Percentiles rank a stretch among this genome's conserved stretches.
Conservation (phyloP, 1,140 invertebrate genomes). For the Drosophila trapezifrons region DNA sequence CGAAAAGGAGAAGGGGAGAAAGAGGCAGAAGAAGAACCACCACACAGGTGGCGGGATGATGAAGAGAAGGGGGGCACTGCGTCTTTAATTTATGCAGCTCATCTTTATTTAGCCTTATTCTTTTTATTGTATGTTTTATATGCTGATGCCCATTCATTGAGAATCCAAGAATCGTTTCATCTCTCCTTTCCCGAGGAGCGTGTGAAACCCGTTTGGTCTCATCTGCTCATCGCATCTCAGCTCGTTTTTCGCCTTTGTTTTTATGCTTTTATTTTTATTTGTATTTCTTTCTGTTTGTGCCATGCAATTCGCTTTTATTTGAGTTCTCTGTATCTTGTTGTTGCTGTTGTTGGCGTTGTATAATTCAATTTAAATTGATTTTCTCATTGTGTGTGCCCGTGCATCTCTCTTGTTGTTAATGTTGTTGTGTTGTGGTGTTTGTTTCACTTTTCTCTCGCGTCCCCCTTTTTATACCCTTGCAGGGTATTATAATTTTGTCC, state of each 20-base stretch:
- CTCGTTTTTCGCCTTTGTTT: conserved; percentile 13
- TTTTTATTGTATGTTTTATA: conserved; percentile 13
- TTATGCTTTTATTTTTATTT: conserved; percentile 22
- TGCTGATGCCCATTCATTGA: conserved; percentile 56
- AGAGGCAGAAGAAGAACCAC: conserved; percentile 1
- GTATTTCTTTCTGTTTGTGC: conserved; percentile 33
- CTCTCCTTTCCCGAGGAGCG: conserved; percentile 41
- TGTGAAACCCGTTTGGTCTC: conserved; percentile 59
- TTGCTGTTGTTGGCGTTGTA: conserved; percentile 59
- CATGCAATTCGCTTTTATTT: conserved; percentile 55
- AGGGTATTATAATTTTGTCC: too few species aligned
- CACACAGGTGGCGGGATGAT: conserved; percentile 4
- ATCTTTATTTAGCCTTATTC: conserved; percentile 74
- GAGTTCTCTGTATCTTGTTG: conserved; percentile 9
- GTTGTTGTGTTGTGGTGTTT: conserved; percentile 15
- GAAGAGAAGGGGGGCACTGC: not conserved
- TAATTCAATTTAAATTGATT: conserved; percentile 81
- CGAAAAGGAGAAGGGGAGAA: not conserved
- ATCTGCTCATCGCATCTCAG: conserved; percentile 22
- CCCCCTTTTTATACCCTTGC: conserved; percentile 13
- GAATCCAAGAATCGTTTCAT: conserved; percentile 64
- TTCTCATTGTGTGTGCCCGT: conserved; percentile 28
- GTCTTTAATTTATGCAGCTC: conserved; percentile 76
- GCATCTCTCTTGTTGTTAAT: conserved; percentile 21
- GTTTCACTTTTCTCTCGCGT: conserved; percentile 43